These are phyloP conservation scores for Hoplostethus atlanticus DNA, from an alignment of 2,797 vertebrate genomes.

Conservation along the genomic window DNA sequence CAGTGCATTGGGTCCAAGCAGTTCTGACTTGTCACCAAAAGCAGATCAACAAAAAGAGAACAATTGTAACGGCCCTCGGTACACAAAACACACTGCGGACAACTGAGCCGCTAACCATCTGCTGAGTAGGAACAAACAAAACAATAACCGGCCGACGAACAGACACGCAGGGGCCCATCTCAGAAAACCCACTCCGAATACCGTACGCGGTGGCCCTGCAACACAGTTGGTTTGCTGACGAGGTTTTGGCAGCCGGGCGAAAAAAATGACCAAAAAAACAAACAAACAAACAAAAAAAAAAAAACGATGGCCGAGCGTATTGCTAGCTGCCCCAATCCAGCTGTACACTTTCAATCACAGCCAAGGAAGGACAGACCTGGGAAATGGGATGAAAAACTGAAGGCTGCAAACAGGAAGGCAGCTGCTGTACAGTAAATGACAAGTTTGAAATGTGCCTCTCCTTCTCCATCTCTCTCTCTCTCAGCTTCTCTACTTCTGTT, in stretches of 20 bases:
- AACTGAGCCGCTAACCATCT: slow-evolving; percentile 73
- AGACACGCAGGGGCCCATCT: slow-evolving; percentile 31
- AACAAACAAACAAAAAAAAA: too few relatives aligned
- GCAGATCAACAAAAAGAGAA: slow-evolving; percentile 56
- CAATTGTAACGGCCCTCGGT: slow-evolving; percentile 47
- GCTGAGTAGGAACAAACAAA: slow-evolving; percentile 72
- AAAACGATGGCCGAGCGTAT: slow-evolving; percentile 11
- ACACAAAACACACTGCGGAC: slow-evolving; percentile 50
- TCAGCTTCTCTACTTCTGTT: background rate
- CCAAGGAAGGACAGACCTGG: slow-evolving; percentile 23
- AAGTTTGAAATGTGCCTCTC: slow-evolving; percentile 27
- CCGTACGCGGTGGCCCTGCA: slow-evolving; percentile 59
- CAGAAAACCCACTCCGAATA: slow-evolving; percentile 58
- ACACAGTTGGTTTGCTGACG: slow-evolving; percentile 61
- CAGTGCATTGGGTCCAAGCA: slow-evolving; percentile 41
- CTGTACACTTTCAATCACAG: slow-evolving; percentile 37
- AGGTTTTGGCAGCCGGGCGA: slow-evolving; percentile 19
- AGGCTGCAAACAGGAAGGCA: slow-evolving; percentile 26
- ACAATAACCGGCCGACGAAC: slow-evolving; percentile 50
- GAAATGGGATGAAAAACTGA: slow-evolving; percentile 43
- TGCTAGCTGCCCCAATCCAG: slow-evolving; percentile 30
- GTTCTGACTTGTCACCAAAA: slow-evolving; percentile 63
- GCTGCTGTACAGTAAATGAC: slow-evolving; percentile 55
- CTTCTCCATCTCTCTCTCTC: background rate
- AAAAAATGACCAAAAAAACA: too few relatives aligned